phyloP scores from a whole-genome alignment of 2,113 vertebrate species.

The Cyrtonyx montezumae region DNA sequence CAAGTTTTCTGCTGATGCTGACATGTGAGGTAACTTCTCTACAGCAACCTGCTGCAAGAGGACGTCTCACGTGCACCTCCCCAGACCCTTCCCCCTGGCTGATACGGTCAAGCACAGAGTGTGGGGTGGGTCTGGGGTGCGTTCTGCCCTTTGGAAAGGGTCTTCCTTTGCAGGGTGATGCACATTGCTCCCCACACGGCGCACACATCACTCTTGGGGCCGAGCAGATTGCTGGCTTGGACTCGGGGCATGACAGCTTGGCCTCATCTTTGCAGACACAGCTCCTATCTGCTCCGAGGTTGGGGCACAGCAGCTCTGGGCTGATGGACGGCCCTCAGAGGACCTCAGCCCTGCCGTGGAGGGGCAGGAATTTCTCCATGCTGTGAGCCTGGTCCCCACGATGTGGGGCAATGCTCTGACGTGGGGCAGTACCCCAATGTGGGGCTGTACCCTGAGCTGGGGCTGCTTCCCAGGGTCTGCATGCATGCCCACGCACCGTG shows the following conservation, averaged over 20 bases:
- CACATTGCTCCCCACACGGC: neutral
- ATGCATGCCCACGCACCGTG: neutral
- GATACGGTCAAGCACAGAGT: rapidly evolving
- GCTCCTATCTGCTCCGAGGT: neutral
- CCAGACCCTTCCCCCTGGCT: neutral
- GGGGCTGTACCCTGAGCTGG: neutral
- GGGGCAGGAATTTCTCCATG: neutral
- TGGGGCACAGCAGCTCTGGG: neutral
- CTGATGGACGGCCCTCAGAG: neutral
- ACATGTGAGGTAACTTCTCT: conserved; percentile 35
- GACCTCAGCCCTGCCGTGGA: neutral
- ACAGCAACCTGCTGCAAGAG: conserved; percentile 33
- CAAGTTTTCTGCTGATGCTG: conserved; percentile 34
- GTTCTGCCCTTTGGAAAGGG: neutral
- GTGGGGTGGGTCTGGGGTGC: neutral
- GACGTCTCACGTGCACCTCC: neutral
- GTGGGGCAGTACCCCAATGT: neutral
- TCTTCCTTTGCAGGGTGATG: neutral
- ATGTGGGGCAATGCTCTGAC: neutral
- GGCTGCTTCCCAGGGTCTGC: neutral
- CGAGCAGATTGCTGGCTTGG: neutral
- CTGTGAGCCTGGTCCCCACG: neutral
- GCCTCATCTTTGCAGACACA: neutral
- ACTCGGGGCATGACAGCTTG: neutral
- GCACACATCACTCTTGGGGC: neutral